Conservation (phyloP, 2,113 vertebrate species). For the Siniperca knerii region DNA sequence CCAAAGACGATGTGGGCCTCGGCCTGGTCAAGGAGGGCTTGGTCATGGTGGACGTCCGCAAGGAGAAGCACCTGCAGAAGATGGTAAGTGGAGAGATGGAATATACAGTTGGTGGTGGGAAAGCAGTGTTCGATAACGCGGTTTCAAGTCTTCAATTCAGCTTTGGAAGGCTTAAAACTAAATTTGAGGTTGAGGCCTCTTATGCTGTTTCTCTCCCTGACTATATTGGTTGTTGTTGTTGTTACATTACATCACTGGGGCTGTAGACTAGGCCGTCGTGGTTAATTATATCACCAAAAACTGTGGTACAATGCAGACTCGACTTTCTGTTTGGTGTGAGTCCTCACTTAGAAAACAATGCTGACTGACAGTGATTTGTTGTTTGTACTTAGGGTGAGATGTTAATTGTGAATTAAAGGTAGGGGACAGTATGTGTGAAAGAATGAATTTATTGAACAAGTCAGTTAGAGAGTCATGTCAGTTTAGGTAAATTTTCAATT, state of each 20-base stretch:
- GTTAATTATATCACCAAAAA: not conserved
- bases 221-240: not conserved
- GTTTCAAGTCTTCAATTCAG: not conserved
- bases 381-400: not conserved
- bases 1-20: constrained; percentile 93
- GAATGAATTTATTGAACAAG: not conserved
- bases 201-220: not conserved
- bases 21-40: constrained; percentile 93
- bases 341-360: constrained; percentile 1
- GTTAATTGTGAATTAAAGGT: not conserved
- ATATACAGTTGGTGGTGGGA: no score
- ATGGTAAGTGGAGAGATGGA: constrained; percentile 84
- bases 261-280: not conserved
- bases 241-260: not conserved
- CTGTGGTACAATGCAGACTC: not conserved
- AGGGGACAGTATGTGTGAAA: not conserved
- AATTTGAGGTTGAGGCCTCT: not conserved
- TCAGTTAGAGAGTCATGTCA: not conserved
- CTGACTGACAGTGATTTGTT: not conserved
- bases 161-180: not conserved
- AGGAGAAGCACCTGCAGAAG: constrained; percentile 94
- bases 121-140: not conserved
- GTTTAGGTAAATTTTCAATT: not conserved
- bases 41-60: constrained; percentile 95
- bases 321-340: not conserved